phyloP scores from a whole-genome alignment of 2,888 invertebrate genomes.

The Prosopocoilus inquinatus region DNA sequence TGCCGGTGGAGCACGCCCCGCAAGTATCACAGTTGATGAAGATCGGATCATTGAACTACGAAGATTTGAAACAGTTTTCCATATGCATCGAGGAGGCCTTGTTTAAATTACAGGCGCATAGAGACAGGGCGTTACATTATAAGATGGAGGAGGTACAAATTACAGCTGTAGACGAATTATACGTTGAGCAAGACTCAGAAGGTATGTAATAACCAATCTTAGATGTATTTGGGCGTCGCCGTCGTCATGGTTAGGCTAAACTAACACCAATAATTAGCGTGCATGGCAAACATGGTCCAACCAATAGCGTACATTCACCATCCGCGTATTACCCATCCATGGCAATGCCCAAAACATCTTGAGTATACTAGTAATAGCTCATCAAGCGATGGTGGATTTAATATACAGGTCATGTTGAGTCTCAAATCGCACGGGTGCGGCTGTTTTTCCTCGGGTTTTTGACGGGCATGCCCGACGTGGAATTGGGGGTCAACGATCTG shows the following conservation, averaged over 20 bases:
- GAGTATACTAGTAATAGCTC: too few species aligned
- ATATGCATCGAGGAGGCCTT: constrained; percentile 89
- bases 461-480: constrained; percentile 94
- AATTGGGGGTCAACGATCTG: constrained; percentile 96
- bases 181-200: constrained; percentile 83
- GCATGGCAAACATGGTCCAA: too few species aligned
- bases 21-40: constrained; percentile 96
- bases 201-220: constrained; percentile 55
- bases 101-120: constrained; percentile 78
- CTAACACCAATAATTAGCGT: too few species aligned
- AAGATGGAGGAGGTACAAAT: constrained; percentile 96
- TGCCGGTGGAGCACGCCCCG: constrained; percentile 96
- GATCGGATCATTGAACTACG: constrained; percentile 84
- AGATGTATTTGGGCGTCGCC: too few species aligned
- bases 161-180: constrained; percentile 88
- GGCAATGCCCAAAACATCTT: too few species aligned
- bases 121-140: constrained; percentile 86
- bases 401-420: constrained; percentile 61
- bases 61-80: constrained; percentile 91
- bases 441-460: constrained; percentile 96
- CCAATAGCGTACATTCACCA: background rate
- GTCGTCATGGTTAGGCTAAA: too few species aligned
- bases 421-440: constrained; percentile 92
- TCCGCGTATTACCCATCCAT: too few species aligned
- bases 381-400: background rate